A percentile compares a stretch with the other conserved stretches of the same genome.
These are phyloP conservation scores for Charaxes varanes DNA, from an alignment of 1,140 invertebrate species.

Conservation along the genomic window DNA sequence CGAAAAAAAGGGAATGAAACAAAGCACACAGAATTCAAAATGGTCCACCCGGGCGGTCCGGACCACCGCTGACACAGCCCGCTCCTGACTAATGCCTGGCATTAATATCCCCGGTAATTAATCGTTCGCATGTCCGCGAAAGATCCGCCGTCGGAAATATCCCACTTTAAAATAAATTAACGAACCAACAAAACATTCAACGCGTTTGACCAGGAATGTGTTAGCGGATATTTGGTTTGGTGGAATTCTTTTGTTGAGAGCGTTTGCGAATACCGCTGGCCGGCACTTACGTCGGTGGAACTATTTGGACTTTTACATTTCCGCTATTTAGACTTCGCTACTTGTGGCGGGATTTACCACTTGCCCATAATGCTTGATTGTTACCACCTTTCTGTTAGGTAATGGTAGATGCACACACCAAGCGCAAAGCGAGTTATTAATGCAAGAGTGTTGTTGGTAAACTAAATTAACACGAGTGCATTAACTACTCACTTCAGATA, in stretches of 20 bases:
- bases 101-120: conserved; percentile 68
- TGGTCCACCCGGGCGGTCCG: conserved; percentile 29
- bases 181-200: conserved; percentile 35
- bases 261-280: neutral
- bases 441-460: no score
- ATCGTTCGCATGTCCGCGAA: conserved; percentile 66
- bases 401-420: no score
- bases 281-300: no score
- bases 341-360: no score
- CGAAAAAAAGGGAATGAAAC: no score
- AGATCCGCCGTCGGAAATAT: conserved; percentile 48
- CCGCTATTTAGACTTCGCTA: no score
- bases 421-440: no score
- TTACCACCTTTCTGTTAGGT: no score
- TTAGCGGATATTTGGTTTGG: conserved; percentile 16
- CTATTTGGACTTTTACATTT: neutral
- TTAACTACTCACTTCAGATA: no score
- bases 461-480: no score
- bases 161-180: conserved; percentile 54
- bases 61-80: conserved; percentile 49
- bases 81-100: conserved; percentile 53
- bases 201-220: conserved; percentile 17
- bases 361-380: no score
- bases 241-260: conserved; percentile 18
- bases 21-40: no score